Percentiles rank a stretch among this genome's conserved stretches.
Conservation (phyloP, 92 coral and sea anemone species). For the Desmophyllum pertusum region DNA sequence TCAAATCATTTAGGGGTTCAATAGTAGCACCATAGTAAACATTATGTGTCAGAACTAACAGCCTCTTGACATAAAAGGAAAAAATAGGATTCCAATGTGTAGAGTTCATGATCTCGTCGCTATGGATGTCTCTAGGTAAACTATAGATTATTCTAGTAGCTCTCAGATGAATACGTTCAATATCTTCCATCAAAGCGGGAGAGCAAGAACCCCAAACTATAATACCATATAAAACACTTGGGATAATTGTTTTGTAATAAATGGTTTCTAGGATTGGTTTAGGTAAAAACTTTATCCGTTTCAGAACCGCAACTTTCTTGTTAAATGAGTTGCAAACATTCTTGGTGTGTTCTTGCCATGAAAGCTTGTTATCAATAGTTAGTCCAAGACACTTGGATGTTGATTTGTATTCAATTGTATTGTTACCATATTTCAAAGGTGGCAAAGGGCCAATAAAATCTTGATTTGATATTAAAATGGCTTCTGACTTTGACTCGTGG, state of each 20-base stretch:
- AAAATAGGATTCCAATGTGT: slow-evolving; percentile 28
- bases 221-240: slow-evolving; percentile 46
- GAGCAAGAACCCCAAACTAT: slow-evolving; percentile 50
- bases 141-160: slow-evolving; percentile 29
- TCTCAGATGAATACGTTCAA: slow-evolving; percentile 34
- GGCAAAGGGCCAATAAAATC: slow-evolving; percentile 52
- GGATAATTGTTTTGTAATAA: slow-evolving; percentile 45
- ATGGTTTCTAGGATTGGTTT: slow-evolving; percentile 41
- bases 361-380: slow-evolving; percentile 50
- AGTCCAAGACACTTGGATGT: slow-evolving; percentile 51
- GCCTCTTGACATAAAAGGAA: slow-evolving; percentile 28
- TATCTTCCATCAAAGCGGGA: slow-evolving; percentile 18
- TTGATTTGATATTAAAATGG: slow-evolving; percentile 38
- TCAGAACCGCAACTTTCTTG: slow-evolving; percentile 51
- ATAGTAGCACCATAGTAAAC: slow-evolving; percentile 11
- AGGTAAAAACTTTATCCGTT: slow-evolving; percentile 49
- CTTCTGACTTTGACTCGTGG: slow-evolving; percentile 46
- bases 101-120: background rate
- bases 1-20: slow-evolving; percentile 20
- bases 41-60: slow-evolving; percentile 20
- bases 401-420: slow-evolving; percentile 32
- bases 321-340: slow-evolving; percentile 46
- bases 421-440: slow-evolving; percentile 41
- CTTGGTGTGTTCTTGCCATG: slow-evolving; percentile 58
- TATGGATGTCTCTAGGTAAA: background rate